Evolutionary conservation across 2,888 invertebrate species (phyloP), one percentile per base, ranked within the genome.

Genomic region (Panopea generosa): DNA sequence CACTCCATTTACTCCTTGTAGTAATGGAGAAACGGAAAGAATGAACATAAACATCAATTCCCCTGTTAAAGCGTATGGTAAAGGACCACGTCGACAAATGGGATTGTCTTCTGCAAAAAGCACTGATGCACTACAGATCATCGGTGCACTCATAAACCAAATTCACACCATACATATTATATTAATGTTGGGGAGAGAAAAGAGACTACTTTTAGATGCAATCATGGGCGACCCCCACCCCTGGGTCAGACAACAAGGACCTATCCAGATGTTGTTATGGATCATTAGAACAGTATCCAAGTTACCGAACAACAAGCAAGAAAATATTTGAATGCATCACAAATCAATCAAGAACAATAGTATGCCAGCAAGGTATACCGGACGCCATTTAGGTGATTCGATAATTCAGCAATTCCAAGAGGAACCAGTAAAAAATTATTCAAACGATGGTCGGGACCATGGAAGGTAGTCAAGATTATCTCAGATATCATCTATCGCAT

Each of bases 111-210:
- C 22, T 57, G 2, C 57, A 38, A 18, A 60, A 60, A 45, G 45
- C 47, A 22, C 43, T 38, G 2, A 59, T 59, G 59, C 47, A 60
- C 24, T 57, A 57, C 24, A 29, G 57, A 38, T 57, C 57, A 22
- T n/a, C 57, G 4, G 40, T 40, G 2, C 57, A 57, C 22, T 16
- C 40, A 38, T 57, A 33, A 40, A 57, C 57, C 1, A 9, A 24
- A 9, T 57, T 57, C 33, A 57, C 38, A 18, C 57, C 57, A 2
- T 57, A 57, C 33, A 4, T 2, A 2, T 16, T 57, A 4, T 2
- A 2, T 16, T 57, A 24, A 57, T 38, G 57, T 57, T 57, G 9
- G 57, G 57, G 11, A 29, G 57, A 7, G 57, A 57, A 16, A 57
- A 38, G 57, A n/a, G 40, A 9, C 57, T 57, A 3, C 57, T 40